Evolutionary conservation across 2,113 vertebrate genomes (phyloP).

Genomic region (Crotalus tigris): DNA sequence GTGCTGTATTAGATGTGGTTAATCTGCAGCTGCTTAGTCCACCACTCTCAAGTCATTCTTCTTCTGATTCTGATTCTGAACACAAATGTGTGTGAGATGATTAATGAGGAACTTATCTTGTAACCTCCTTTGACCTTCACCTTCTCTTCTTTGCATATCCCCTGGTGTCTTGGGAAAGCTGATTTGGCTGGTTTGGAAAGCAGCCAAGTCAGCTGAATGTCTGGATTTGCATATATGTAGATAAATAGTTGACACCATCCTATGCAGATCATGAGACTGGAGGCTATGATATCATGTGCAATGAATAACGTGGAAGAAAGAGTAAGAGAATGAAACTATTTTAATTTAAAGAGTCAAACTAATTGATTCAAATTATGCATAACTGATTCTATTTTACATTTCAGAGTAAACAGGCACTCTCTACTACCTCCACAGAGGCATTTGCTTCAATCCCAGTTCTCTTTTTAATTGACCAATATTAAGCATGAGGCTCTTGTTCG

Average conservation of each 20-base stretch:
- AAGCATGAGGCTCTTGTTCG: background rate
- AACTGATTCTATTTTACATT: background rate
- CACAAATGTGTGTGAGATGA: background rate
- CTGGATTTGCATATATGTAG: slow-evolving; percentile 10
- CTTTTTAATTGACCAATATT: background rate
- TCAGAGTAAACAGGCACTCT: background rate
- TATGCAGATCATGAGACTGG: background rate
- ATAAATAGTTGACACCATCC: background rate
- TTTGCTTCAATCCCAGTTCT: too few relatives aligned
- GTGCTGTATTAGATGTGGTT: background rate
- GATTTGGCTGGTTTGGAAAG: background rate
- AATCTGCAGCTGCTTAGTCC: background rate
- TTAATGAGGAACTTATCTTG: background rate
- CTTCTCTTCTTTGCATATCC: background rate
- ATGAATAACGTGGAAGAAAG: background rate
- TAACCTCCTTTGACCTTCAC: background rate
- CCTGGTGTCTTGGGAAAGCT: background rate
- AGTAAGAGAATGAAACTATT: background rate
- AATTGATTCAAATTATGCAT: too few relatives aligned
- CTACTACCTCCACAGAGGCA: background rate
- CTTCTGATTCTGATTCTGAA: background rate
- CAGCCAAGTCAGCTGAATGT: background rate
- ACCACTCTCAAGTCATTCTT: background rate
- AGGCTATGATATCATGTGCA: background rate
- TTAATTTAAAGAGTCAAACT: background rate